phyloP scores from a whole-genome alignment of 2,888 invertebrate species.

The Papilio protenor region DNA sequence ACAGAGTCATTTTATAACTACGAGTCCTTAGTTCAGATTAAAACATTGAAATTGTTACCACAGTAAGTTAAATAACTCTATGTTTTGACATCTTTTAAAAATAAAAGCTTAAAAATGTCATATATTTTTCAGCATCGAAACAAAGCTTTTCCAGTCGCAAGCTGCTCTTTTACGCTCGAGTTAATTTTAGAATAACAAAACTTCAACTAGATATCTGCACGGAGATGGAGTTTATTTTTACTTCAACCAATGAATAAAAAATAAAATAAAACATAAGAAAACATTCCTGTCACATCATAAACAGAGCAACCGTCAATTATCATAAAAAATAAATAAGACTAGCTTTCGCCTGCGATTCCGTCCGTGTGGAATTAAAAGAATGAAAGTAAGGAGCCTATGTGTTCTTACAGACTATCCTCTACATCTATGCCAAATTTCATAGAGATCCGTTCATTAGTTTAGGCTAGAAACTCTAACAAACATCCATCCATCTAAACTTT shows the following conservation, averaged over 20 bases:
- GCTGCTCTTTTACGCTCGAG: conserved; percentile 16
- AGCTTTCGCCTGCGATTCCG: too few relatives aligned
- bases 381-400: too few relatives aligned
- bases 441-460: too few relatives aligned
- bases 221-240: neutral
- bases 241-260: neutral
- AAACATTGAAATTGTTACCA: neutral
- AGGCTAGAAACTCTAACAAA: too few relatives aligned
- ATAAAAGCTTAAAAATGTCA: neutral
- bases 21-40: neutral
- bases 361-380: too few relatives aligned
- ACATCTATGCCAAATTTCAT: too few relatives aligned
- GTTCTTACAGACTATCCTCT: too few relatives aligned
- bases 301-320: too few relatives aligned
- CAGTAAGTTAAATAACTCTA: neutral
- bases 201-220: conserved; percentile 2
- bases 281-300: neutral
- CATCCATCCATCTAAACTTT: too few relatives aligned
- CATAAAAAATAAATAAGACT: too few relatives aligned
- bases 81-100: too few relatives aligned
- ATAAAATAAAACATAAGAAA: neutral
- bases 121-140: neutral
- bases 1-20: neutral
- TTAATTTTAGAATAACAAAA: conserved; percentile 23
- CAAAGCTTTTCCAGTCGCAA: neutral